These are phyloP conservation scores for Eulithis testata DNA, from an alignment of 2,888 invertebrate species.

Conservation along the genomic window DNA sequence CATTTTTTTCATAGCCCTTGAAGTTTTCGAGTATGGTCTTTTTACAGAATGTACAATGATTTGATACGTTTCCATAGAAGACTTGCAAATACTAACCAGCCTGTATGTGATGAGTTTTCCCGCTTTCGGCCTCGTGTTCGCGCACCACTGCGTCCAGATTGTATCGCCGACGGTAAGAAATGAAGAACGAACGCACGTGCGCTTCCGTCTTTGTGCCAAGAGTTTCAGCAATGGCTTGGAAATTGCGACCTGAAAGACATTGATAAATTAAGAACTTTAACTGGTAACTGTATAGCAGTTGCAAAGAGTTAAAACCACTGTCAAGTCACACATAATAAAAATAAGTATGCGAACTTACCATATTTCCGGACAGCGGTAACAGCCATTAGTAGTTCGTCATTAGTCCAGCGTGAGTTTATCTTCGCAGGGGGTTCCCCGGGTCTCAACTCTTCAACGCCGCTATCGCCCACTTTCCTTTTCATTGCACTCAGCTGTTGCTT, in stretches of 20 bases:
- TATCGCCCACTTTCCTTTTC: conserved; percentile 89
- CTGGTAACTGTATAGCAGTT: not conserved
- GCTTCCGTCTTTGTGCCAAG: conserved; percentile 97
- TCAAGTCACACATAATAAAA: not conserved
- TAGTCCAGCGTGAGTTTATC: conserved; percentile 95
- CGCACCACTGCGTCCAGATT: conserved; percentile 94
- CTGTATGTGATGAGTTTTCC: conserved; percentile 82
- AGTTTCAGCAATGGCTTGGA: conserved; percentile 96
- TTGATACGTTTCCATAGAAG: too few species aligned
- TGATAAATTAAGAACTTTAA: not conserved
- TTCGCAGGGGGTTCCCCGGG: conserved; percentile 87
- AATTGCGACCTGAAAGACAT: conserved; percentile 88
- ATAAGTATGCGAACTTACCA: conserved; percentile 86
- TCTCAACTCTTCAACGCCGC: conserved; percentile 86
- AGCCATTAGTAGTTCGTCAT: conserved; percentile 95
- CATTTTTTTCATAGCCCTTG: not conserved
- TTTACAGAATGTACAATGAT: too few species aligned
- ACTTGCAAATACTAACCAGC: conserved; percentile 53
- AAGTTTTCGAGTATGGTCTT: too few species aligned
- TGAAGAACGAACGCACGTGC: conserved; percentile 96
- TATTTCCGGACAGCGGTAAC: conserved; percentile 94
- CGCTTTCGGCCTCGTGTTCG: conserved; percentile 93
- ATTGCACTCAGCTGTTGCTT: conserved; percentile 95
- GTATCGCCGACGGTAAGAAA: conserved; percentile 94
- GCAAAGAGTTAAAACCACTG: not conserved